phyloP scores from a whole-genome alignment of 2,113 vertebrate genomes.

The Cromileptes altivelis region DNA sequence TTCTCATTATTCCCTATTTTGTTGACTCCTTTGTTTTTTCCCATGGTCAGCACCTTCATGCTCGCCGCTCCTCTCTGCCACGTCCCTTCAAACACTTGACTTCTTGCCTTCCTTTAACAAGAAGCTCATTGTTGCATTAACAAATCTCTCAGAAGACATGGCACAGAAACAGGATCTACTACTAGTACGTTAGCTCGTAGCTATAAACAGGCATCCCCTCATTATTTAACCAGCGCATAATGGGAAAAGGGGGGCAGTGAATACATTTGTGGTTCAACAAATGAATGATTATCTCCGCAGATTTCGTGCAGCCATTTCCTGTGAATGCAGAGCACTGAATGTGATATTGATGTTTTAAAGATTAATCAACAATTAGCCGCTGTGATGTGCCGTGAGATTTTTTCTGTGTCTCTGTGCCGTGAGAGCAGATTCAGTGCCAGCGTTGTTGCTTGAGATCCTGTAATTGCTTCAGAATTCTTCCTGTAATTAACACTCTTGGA shows the following conservation, averaged over 20 bases:
- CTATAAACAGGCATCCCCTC: constrained; percentile 50
- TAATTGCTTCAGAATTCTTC: constrained; percentile 73
- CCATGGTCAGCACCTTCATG: constrained; percentile 37
- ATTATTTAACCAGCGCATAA: constrained; percentile 37
- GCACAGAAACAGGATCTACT: constrained; percentile 67
- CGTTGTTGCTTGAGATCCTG: constrained; percentile 45
- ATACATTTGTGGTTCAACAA: constrained; percentile 37
- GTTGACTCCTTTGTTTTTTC: constrained; percentile 19
- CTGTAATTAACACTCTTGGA: constrained; percentile 71
- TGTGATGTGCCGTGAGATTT: constrained; percentile 36
- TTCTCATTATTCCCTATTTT: not conserved
- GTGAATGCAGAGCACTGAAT: constrained; percentile 13
- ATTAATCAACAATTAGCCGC: constrained; percentile 69
- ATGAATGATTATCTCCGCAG: constrained; percentile 31
- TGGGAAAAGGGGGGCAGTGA: not conserved
- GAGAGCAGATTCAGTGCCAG: constrained; percentile 46
- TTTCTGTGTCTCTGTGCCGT: constrained; percentile 33
- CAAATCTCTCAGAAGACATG: constrained; percentile 74
- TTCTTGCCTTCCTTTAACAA: constrained; percentile 43
- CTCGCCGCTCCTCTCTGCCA: not conserved
- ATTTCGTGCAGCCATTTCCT: constrained; percentile 3
- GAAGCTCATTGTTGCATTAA: constrained; percentile 56
- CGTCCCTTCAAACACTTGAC: constrained; percentile 37
- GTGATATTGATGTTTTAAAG: constrained; percentile 42
- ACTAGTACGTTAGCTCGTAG: constrained; percentile 39